Evolutionary conservation across 1,140 invertebrate genomes (phyloP).

Genomic region (Solenopsis fugax): DNA sequence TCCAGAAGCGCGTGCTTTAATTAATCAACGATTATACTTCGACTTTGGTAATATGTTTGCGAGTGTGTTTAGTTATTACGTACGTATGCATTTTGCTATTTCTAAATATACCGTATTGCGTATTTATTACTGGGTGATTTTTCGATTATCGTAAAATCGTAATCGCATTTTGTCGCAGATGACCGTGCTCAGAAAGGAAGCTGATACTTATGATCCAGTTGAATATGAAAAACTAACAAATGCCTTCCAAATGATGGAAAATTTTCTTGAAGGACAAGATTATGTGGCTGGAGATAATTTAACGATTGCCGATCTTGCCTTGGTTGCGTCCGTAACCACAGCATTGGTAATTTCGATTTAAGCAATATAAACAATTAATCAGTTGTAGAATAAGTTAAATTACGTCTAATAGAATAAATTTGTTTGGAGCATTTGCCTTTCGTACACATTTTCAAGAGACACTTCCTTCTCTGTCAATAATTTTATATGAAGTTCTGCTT

Average conservation of each 20-base stretch:
- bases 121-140: no score
- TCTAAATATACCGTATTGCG: background rate
- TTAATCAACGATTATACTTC: constrained; percentile 91
- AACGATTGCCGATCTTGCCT: constrained; percentile 86
- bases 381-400: background rate
- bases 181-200: constrained; percentile 72
- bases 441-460: background rate
- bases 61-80: constrained; percentile 88
- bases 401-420: background rate
- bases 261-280: constrained; percentile 81
- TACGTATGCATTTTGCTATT: constrained; percentile 81
- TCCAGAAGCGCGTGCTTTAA: constrained; percentile 89
- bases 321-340: constrained; percentile 79
- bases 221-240: constrained; percentile 75
- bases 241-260: constrained; percentile 79
- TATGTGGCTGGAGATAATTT: constrained; percentile 83
- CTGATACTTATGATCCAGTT: constrained; percentile 66
- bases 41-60: constrained; percentile 90
- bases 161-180: constrained; percentile 78
- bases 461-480: background rate
- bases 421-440: background rate
- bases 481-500: background rate
- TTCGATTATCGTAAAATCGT: background rate
- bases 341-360: constrained; percentile 79
- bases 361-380: background rate